These are phyloP conservation scores for Carollia perspicillata DNA, from an alignment of 2,113 vertebrate species.

Conservation along the genomic window DNA sequence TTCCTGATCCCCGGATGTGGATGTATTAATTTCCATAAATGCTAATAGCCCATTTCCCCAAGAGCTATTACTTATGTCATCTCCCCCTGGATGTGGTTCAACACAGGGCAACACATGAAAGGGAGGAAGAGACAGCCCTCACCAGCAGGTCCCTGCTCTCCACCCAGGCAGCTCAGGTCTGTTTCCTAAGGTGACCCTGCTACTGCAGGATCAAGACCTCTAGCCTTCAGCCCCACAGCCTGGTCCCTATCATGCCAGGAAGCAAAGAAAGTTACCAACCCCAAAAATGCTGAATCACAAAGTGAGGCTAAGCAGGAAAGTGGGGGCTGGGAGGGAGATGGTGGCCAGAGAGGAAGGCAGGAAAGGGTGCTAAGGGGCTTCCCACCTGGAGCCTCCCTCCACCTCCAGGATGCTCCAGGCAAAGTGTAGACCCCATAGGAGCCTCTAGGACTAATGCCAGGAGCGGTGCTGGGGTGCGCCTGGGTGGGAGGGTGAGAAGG, in stretches of 20 bases:
- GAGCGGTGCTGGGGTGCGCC: neutral
- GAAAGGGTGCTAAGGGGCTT: neutral
- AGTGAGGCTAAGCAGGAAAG: constrained; percentile 49
- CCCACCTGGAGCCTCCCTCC: neutral
- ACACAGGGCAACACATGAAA: neutral
- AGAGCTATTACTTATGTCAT: constrained; percentile 71
- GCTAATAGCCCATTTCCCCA: constrained; percentile 63
- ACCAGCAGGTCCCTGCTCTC: neutral
- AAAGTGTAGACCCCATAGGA: neutral
- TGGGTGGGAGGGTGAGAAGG: neutral
- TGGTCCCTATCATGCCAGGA: neutral
- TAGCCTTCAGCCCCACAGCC: neutral
- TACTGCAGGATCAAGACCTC: neutral
- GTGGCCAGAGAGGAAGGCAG: neutral
- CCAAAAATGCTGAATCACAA: constrained; percentile 75
- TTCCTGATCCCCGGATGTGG: constrained; percentile 16
- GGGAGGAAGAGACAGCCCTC: neutral
- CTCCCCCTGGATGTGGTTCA: constrained; percentile 53
- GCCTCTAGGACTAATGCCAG: neutral
- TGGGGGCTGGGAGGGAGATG: constrained; percentile 58
- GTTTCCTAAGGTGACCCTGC: neutral
- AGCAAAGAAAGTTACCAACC: constrained; percentile 64
- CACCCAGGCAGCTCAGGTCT: neutral
- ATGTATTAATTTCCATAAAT: constrained; percentile 73
- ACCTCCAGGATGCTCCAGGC: neutral